Evolutionary conservation across 1,140 invertebrate genomes (phyloP), one percentile per base, ranked within the genome.

Genomic region (Meloidogyne exigua): DNA sequence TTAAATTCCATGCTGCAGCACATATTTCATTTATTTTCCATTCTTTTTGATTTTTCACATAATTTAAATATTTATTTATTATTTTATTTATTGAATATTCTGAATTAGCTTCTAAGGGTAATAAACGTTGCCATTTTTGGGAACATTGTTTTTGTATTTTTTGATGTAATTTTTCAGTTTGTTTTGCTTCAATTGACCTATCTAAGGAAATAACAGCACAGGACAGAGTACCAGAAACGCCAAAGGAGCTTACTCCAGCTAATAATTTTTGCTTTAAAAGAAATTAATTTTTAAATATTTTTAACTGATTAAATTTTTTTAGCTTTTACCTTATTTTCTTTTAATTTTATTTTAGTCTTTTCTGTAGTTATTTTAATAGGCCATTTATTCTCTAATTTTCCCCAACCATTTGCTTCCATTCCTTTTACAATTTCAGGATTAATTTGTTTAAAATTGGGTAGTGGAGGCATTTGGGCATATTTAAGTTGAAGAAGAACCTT

Each of bases 171-270:
- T 28, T 15, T 12, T 15, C 1, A 23, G 21, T 68, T 23, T 68
- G 66, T 32, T 21, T 32, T 18, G 5, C 0, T 42, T 42, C 15
- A n/a, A 68, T 18, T 68, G 28, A 42, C 21, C 66, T n/a, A 21
- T 68, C 9, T 42, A 68, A 39, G 32, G 79, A 79, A 2, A 82
- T 39, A 15, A 84, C 39, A 7, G 82, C 81, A 66, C 79, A 83
- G 1, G 83, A 83, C 67, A 86, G 85, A 15, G 84, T 85, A 42
- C 84, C 84, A 77, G 77, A 77, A 0, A 85, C 82, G 2, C 84
- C 84, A 25, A 81, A 81, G 3, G 80, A 78, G 25, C 65, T 69
- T 18, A 81, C 71, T n/a, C 80, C 80, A 9, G 57, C 67, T 3
- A 44, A 10, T 3, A 39, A 21, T 18, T 11, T 26, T 15, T 74